Evolutionary conservation across 2,113 vertebrate genomes (phyloP).

Genomic region (Cynocephalus volans): DNA sequence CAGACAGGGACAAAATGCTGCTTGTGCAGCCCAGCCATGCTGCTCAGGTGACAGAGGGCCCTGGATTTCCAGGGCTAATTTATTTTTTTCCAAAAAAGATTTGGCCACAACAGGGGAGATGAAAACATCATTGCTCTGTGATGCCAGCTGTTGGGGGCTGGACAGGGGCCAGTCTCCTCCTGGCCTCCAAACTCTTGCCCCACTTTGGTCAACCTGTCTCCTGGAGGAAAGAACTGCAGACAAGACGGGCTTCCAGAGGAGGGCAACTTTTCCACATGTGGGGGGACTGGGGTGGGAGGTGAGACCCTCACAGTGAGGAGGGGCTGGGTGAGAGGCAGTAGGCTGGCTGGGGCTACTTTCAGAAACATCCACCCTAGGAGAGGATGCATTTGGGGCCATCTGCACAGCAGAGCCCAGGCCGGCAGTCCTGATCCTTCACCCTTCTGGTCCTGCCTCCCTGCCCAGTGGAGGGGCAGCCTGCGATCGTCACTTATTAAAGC

Average conservation of each 20-base stretch:
- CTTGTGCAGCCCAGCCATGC: not conserved
- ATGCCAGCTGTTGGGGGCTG: not conserved
- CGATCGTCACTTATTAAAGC: no score
- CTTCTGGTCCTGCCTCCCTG: not conserved
- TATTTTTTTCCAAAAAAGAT: not conserved
- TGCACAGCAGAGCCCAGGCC: no score
- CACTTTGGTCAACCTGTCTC: not conserved
- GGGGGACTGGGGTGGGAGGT: not conserved
- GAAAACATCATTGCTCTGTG: not conserved
- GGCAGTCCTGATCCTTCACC: not conserved
- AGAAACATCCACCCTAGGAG: not conserved
- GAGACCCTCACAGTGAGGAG: not conserved
- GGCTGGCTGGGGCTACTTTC: not conserved
- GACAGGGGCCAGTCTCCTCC: not conserved
- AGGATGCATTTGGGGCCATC: not conserved
- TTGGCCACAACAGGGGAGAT: not conserved
- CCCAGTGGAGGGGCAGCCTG: no score
- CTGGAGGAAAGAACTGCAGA: not conserved
- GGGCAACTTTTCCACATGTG: not conserved
- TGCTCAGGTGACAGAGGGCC: not conserved
- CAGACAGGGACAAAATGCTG: fast-evolving
- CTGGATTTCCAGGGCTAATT: not conserved
- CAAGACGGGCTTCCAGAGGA: not conserved
- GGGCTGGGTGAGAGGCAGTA: not conserved
- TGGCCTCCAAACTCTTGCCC: not conserved